Percentiles rank a stretch among this genome's conserved stretches.
Evolutionary conservation across 2,888 invertebrate species (phyloP).

Genomic region (Cetonia aurata): DNA sequence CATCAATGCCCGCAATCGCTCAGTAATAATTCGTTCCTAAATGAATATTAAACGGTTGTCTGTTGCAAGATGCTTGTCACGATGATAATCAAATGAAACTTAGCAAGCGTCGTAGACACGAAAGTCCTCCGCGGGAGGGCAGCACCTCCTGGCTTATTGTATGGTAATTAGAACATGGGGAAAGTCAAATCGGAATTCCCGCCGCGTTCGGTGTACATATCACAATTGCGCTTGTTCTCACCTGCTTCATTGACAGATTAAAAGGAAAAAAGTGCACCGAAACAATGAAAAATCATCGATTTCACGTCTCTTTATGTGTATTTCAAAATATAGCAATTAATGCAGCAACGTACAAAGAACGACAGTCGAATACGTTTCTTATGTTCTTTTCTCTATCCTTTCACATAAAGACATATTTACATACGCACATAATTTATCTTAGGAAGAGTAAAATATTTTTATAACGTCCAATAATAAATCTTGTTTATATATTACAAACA

Average conservation of each 20-base stretch:
- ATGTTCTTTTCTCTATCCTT: too few species aligned
- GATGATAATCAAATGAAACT: conserved; percentile 44
- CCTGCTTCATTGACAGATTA: conserved; percentile 56
- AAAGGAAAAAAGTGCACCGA: conserved; percentile 43
- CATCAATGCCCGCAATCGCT: not conserved
- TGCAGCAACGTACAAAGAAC: conserved; percentile 20
- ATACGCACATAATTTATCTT: too few species aligned
- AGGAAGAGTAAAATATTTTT: too few species aligned
- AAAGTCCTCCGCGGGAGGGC: conserved; percentile 58
- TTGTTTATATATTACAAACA: too few species aligned
- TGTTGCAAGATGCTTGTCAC: conserved; percentile 46
- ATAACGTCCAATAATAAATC: too few species aligned
- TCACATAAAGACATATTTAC: too few species aligned
- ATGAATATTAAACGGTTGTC: conserved; percentile 35
- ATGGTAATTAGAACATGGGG: conserved; percentile 63
- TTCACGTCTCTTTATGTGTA: conserved; percentile 32
- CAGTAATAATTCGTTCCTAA: conserved; percentile 17
- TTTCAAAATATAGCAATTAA: conserved; percentile 30
- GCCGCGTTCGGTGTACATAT: conserved; percentile 49
- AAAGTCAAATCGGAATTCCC: conserved; percentile 57
- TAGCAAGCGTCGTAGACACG: conserved; percentile 52
- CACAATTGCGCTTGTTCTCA: conserved; percentile 54
- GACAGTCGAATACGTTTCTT: conserved; percentile 6
- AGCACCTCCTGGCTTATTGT: conserved; percentile 63
- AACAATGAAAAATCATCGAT: conserved; percentile 41